phyloP scores from a whole-genome alignment of 2,113 vertebrate genomes.

The Pogona vitticeps region DNA sequence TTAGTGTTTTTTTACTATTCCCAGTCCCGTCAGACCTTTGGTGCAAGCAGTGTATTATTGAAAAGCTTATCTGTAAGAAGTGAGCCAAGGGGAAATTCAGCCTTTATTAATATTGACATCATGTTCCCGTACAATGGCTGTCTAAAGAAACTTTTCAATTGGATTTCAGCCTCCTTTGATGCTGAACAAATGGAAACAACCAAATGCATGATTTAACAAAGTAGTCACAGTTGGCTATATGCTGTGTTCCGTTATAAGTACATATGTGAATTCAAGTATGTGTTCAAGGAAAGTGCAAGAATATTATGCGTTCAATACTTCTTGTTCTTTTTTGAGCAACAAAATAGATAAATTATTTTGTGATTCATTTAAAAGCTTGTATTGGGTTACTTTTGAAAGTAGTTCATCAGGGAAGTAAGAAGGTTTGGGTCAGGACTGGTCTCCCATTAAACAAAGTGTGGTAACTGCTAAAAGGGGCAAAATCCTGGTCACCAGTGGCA shows the following conservation, averaged over 20 bases:
- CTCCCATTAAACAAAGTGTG: neutral
- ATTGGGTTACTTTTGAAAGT: neutral
- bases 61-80: slow-evolving; percentile 87
- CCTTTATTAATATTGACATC: slow-evolving; percentile 89
- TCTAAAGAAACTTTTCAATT: slow-evolving; percentile 86
- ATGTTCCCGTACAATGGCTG: slow-evolving; percentile 83
- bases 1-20: slow-evolving; percentile 87
- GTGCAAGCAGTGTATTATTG: slow-evolving; percentile 85
- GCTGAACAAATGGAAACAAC: slow-evolving; percentile 81
- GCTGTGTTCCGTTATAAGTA: slow-evolving; percentile 38
- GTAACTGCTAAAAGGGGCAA: neutral
- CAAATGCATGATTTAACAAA: slow-evolving; percentile 79
- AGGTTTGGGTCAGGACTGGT: neutral
- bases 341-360: neutral
- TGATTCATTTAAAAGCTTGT: neutral
- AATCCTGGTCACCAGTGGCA: too few species aligned
- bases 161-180: slow-evolving; percentile 83
- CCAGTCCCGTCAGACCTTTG: slow-evolving; percentile 86
- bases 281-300: slow-evolving; percentile 36
- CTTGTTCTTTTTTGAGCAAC: neutral
- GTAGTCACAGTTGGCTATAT: slow-evolving; percentile 64
- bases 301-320: neutral
- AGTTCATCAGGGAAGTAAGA: neutral
- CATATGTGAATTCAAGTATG: slow-evolving; percentile 49
- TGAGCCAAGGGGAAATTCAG: slow-evolving; percentile 85